Conservation (phyloP, 2,113 vertebrate species). For the Chinchilla lanigera region DNA sequence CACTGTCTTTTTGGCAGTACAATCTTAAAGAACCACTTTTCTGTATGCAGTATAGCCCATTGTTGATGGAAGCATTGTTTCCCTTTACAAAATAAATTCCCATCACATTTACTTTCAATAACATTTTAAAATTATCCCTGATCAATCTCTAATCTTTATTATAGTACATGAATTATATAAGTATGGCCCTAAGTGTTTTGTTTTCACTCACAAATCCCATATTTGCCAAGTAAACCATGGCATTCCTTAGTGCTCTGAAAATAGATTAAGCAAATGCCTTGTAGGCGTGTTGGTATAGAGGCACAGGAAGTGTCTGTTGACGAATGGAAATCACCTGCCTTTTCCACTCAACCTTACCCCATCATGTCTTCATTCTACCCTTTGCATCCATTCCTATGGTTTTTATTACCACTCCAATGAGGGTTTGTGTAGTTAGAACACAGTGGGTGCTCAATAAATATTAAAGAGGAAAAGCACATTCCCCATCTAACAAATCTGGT, state of each 20-base stretch:
- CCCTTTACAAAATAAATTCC: background rate
- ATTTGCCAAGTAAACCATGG: background rate
- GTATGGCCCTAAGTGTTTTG: background rate
- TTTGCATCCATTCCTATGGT: background rate
- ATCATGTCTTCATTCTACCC: background rate
- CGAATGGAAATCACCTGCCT: background rate
- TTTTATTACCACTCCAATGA: slow-evolving; percentile 46
- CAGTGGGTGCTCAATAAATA: slow-evolving; percentile 23
- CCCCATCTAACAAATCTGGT: background rate
- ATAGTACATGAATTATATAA: background rate
- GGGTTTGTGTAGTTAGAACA: slow-evolving; percentile 8
- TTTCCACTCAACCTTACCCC: background rate
- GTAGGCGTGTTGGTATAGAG: background rate
- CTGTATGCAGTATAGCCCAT: background rate
- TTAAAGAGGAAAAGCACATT: background rate
- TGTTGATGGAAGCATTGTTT: background rate
- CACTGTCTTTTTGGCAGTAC: too few species aligned
- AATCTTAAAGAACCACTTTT: background rate
- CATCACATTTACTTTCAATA: background rate
- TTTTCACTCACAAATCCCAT: background rate
- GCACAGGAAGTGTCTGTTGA: background rate
- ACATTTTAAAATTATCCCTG: slow-evolving; percentile 23
- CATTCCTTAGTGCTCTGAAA: background rate
- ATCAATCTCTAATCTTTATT: slow-evolving; percentile 40
- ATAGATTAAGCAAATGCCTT: background rate